Evolutionary conservation across 1,140 invertebrate genomes (phyloP).

Genomic region (Sinella curviseta): DNA sequence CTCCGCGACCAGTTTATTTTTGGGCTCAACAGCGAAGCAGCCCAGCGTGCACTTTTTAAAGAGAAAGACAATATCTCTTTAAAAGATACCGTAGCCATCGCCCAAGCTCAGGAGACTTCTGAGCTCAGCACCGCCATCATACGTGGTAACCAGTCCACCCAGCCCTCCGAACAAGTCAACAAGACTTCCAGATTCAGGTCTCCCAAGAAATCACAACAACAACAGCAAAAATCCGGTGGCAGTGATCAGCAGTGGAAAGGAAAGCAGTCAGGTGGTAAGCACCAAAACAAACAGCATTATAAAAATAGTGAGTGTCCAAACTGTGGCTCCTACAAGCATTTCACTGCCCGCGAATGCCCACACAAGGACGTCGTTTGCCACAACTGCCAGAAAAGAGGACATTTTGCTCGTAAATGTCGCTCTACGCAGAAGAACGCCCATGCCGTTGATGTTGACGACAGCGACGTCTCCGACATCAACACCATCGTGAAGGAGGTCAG

Average conservation of each 20-base stretch:
- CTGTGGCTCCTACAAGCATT: not conserved
- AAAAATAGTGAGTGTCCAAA: not conserved
- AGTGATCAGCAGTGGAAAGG: too few relatives aligned
- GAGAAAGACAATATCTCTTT: constrained; percentile 20
- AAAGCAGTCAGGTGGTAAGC: too few relatives aligned
- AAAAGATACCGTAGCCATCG: not conserved
- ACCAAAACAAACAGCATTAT: too few relatives aligned
- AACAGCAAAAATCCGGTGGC: not conserved
- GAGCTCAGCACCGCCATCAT: not conserved
- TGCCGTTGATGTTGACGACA: not conserved
- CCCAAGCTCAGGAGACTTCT: constrained; percentile 22
- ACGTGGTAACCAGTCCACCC: not conserved
- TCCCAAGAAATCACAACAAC: not conserved
- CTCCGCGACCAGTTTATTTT: constrained; percentile 44
- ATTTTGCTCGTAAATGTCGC: not conserved
- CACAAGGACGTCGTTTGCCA: not conserved
- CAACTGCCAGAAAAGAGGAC: not conserved
- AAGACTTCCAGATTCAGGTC: not conserved
- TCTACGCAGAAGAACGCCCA: not conserved
- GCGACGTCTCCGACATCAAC: not conserved
- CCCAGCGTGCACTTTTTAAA: not conserved
- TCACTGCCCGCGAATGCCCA: not conserved
- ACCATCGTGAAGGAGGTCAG: not conserved
- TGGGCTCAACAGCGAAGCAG: constrained; percentile 29
- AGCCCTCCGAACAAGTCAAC: not conserved